Evolutionary conservation across 2,113 vertebrate genomes (phyloP), one percentile per base, ranked within the genome.

Genomic region (Stercorarius parasiticus): DNA sequence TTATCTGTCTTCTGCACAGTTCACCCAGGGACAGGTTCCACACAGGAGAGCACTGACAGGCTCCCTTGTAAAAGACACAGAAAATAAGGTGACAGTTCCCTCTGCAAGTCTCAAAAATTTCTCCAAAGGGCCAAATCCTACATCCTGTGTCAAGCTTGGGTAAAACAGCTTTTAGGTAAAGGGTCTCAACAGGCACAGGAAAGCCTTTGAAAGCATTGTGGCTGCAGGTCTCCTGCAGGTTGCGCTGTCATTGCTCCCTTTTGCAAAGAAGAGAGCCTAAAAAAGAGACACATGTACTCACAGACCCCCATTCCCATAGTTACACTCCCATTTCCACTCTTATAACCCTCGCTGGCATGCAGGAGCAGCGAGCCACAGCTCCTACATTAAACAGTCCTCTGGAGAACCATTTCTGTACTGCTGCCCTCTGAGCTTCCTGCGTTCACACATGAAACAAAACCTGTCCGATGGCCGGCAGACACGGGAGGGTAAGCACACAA

Each of bases 11-110:
- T 84, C 43, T 58, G 45, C n/a, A n/a, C 27, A 73, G 91, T 90
- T 95, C 88, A 94, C 27, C 6, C 58, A 76, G 70, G 78, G 70
- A 87, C 89, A 80, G 72, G 42, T 82, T 89, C 36, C 9, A 5
- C 2, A 2, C 7, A 91, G 27, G 18, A 52, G 1, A 59, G 5
- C 32, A 61, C 20, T 65, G 65, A 42, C 40, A 49, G 27, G 14
- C 18, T 87, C 10, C 14, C 23, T 79, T 70, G 19, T 30, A 49
- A 86, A 72, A 77, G 23, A 58, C 5, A 52, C 4, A 56, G 49
- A 81, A 88, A 82, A 56, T 23, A 66, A 82, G 12, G 4, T 47
- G 23, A 30, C 6, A 0, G 6, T 47, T 93, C 82, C 67, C 25
- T 65, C 32, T 64, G 29, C 7, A 58, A 13, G 52, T 90, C 36